Percentiles rank a stretch among this genome's conserved stretches.
Conservation (phyloP, 2,113 vertebrate genomes). For the Aplodontia rufa region DNA sequence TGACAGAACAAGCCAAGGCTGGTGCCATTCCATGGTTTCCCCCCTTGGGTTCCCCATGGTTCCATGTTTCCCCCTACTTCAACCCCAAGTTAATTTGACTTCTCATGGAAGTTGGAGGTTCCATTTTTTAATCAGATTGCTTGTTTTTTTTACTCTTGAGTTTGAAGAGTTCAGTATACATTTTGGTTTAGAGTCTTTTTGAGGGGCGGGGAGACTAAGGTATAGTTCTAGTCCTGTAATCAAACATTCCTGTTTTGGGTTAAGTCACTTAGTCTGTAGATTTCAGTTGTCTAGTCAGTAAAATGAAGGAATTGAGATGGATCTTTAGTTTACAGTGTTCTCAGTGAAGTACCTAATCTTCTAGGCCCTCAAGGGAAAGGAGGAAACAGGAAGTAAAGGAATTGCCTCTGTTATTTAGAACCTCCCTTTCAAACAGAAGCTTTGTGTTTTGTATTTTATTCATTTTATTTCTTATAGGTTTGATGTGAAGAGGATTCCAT, state of each 20-base stretch:
- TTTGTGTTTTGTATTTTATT: neutral
- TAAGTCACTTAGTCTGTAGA: neutral
- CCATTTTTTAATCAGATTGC: too few species aligned
- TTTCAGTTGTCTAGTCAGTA: slow-evolving; percentile 22
- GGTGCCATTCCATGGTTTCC: too few species aligned
- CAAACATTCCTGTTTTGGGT: neutral
- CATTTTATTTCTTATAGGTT: neutral
- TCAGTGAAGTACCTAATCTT: neutral
- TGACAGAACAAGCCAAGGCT: too few species aligned
- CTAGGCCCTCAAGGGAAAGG: neutral
- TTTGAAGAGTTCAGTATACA: neutral
- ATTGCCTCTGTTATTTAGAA: neutral
- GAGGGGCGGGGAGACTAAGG: neutral
- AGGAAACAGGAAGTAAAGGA: neutral
- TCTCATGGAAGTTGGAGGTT: too few species aligned
- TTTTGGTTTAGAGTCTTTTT: neutral
- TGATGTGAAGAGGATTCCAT: neutral
- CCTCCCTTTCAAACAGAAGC: neutral
- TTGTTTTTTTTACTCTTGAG: neutral
- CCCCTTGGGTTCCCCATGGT: too few species aligned
- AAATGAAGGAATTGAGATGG: neutral
- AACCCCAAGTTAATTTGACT: too few species aligned
- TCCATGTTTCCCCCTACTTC: too few species aligned
- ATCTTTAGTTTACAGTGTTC: neutral
- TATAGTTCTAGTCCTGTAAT: neutral